phyloP scores from a whole-genome alignment of 1,140 invertebrate genomes.

The Papilio polyxenes region DNA sequence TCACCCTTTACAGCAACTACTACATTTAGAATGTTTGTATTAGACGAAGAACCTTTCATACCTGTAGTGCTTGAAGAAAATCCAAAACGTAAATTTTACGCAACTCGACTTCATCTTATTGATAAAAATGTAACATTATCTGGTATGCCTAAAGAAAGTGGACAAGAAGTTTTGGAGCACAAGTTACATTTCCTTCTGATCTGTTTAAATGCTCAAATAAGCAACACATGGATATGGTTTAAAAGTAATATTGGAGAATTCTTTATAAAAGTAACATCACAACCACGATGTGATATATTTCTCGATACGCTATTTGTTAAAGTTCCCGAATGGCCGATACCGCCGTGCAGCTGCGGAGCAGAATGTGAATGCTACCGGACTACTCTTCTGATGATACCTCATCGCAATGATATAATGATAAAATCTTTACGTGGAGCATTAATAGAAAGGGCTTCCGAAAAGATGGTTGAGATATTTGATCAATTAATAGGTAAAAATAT shows the following conservation, averaged over 20 bases:
- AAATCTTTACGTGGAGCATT: constrained; percentile 67
- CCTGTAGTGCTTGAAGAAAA: constrained; percentile 59
- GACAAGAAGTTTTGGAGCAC: constrained; percentile 60
- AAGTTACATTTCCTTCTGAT: constrained; percentile 68
- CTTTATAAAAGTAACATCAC: constrained; percentile 67
- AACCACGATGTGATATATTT: constrained; percentile 67
- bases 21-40: constrained; percentile 56
- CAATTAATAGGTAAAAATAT: constrained; percentile 57
- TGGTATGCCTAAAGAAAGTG: constrained; percentile 61
- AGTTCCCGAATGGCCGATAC: constrained; percentile 62
- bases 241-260: constrained; percentile 67
- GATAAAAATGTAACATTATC: constrained; percentile 66
- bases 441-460: constrained; percentile 61
- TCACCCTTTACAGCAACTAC: constrained; percentile 61
- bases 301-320: constrained; percentile 65
- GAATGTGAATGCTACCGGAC: constrained; percentile 70
- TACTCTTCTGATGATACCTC: constrained; percentile 65
- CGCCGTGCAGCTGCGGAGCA: constrained; percentile 71
- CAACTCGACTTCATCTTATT: constrained; percentile 63
- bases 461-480: constrained; percentile 70
- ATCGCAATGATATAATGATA: constrained; percentile 69
- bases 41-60: constrained; percentile 66
- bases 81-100: constrained; percentile 54
- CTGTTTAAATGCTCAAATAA: constrained; percentile 65
- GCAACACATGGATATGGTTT: constrained; percentile 73